These are phyloP conservation scores for Pelusios castaneus DNA, from an alignment of 2,113 vertebrate genomes.

Conservation along the genomic window DNA sequence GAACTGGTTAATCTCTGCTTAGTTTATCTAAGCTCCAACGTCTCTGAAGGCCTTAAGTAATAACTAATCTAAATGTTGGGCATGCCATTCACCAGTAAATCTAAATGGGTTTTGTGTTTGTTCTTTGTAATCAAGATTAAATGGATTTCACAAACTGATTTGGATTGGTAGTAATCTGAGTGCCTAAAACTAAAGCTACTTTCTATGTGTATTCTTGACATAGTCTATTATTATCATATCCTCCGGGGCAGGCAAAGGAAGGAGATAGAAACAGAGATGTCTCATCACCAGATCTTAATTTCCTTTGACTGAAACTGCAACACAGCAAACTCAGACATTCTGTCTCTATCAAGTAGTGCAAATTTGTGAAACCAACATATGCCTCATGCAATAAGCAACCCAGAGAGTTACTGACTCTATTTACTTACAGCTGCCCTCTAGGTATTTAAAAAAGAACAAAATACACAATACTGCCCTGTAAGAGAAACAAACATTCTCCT, in stretches of 20 bases:
- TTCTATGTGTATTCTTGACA: background rate
- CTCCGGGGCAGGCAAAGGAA: background rate
- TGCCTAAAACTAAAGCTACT: background rate
- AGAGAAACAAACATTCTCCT: background rate
- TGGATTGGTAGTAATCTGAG: background rate
- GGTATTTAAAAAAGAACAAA: background rate
- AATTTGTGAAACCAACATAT: background rate
- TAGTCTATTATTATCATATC: conserved; percentile 10
- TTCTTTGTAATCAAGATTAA: conserved; percentile 5
- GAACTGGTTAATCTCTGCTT: accelerated
- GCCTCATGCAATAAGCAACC: background rate
- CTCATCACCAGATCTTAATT: background rate
- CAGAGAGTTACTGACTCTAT: background rate
- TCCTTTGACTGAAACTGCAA: background rate
- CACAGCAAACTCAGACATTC: background rate
- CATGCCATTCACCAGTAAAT: background rate
- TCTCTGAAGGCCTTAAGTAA: background rate
- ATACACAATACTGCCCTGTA: background rate
- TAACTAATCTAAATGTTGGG: background rate
- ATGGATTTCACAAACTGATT: background rate
- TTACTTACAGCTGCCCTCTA: background rate
- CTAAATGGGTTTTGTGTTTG: background rate
- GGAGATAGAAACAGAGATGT: background rate
- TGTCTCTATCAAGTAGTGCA: background rate
- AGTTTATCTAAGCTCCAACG: background rate